Evolutionary conservation across 2,888 invertebrate genomes (phyloP).

Genomic region (Cosmorhoe ocellata): DNA sequence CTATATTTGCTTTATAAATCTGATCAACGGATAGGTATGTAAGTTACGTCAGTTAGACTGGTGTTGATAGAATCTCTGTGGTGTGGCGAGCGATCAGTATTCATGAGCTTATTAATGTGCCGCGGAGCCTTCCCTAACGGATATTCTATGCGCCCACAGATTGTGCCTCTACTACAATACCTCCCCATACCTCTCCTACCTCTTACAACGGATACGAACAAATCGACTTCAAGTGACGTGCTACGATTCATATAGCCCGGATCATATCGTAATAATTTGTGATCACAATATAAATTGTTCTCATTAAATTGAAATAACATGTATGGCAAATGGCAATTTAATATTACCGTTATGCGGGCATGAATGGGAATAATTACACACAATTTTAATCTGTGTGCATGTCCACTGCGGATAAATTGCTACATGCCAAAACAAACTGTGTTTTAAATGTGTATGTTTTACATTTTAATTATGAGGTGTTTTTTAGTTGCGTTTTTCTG

Average conservation of each 20-base stretch:
- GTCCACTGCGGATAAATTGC: slow-evolving; percentile 34
- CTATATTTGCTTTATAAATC: slow-evolving; percentile 21
- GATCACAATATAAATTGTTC: slow-evolving; percentile 41
- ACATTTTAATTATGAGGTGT: slow-evolving; percentile 11
- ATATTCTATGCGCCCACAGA: slow-evolving; percentile 51
- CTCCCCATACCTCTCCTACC: slow-evolving; percentile 15
- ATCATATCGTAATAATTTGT: slow-evolving; percentile 40
- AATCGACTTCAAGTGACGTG: slow-evolving; percentile 73
- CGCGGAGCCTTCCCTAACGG: slow-evolving; percentile 46
- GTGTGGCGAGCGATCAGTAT: slow-evolving; percentile 58
- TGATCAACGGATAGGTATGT: slow-evolving; percentile 23
- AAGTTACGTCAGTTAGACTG: slow-evolving; percentile 29
- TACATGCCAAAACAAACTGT: slow-evolving; percentile 22
- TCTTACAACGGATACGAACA: slow-evolving; percentile 47
- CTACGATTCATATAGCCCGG: slow-evolving; percentile 27
- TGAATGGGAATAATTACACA: slow-evolving; percentile 37
- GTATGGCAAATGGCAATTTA: slow-evolving; percentile 41
- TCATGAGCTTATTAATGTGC: slow-evolving; percentile 75
- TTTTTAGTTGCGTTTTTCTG: slow-evolving; percentile 3
- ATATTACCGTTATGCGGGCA: slow-evolving; percentile 38
- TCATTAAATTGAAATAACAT: slow-evolving; percentile 40
- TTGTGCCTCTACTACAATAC: slow-evolving; percentile 51
- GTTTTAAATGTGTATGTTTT: slow-evolving; percentile 16
- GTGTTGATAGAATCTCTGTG: slow-evolving; percentile 38
- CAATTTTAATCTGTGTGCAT: slow-evolving; percentile 34